Evolutionary conservation across 1,140 invertebrate genomes (phyloP), one percentile per base, ranked within the genome.

Genomic region (Eulimnadia texana): DNA sequence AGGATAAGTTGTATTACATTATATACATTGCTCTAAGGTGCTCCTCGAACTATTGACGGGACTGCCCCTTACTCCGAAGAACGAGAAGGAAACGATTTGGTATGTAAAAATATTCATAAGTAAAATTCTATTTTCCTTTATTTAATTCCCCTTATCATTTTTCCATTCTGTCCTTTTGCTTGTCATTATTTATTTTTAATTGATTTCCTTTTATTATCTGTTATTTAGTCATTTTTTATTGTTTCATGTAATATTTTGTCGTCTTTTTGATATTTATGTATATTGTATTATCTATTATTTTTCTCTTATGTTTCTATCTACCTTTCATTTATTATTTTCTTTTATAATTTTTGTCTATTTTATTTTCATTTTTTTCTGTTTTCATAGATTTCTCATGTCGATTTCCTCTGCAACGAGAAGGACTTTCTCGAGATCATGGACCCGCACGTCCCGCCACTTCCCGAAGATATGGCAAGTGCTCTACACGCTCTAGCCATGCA

Each of bases 21-120:
- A n/a, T n/a, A n/a, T n/a, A n/a, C n/a, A n/a, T n/a, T n/a, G 64
- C 61, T 61, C 66, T 10, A 63, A 76, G 74, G 70, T 78, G n/a
- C 65, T 86, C 11, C 70, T 86, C 29, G 84, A 86, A 72, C 63
- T 86, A 29, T 66, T 86, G 19, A 85, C 84, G 27, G 82, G 82
- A 27, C 72, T 84, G 25, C 75, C 78, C 77, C 81, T 16, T 77
- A 79, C 60, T 78, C 84, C 65, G 73, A 77, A 63, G 64, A 71
- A 16, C 67, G 79, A 65, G 72, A 77, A 49, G 77, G 73, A 29
- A 66, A 65, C 58, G 78, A 80, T 69, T 72, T 81, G 66, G 76
- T 80, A 68, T 70, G 66, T 69, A 42, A 53, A n/a, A 58, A 58
- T 50, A 19, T 52, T 33, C 13, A n/a, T n/a, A n/a, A n/a, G n/a